Conservation (phyloP, 2,888 invertebrate species). For the Ormyrus labotus region DNA sequence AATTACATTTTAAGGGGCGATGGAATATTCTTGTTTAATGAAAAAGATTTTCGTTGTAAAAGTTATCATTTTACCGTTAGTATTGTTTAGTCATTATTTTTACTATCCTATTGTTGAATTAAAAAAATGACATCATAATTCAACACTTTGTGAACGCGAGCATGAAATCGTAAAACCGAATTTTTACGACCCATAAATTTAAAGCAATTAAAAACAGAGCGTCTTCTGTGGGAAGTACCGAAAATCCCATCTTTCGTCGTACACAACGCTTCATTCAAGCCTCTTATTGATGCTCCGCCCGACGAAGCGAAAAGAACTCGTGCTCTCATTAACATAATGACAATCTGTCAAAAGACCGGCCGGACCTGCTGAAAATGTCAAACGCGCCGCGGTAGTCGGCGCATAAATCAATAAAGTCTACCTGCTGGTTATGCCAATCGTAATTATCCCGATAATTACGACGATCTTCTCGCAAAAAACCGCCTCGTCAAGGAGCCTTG, state of each 20-base stretch:
- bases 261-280: constrained; percentile 1
- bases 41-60: no score
- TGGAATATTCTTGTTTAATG: no score
- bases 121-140: no score
- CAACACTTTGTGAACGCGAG: no score
- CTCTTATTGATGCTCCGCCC: constrained; percentile 13
- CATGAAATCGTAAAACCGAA: no score
- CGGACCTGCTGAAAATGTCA: constrained; percentile 46
- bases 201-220: no score
- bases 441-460: constrained; percentile 45
- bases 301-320: constrained; percentile 1
- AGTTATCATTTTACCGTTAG: no score
- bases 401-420: constrained; percentile 48
- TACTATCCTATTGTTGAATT: no score
- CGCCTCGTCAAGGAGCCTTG: background rate
- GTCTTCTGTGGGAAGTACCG: constrained; percentile 5
- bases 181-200: background rate
- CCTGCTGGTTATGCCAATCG: constrained; percentile 19
- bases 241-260: constrained; percentile 17
- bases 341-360: constrained; percentile 49
- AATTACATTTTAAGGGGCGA: no score
- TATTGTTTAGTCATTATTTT: no score
- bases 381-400: constrained; percentile 31
- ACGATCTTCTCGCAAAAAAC: constrained; percentile 1
- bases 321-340: constrained; percentile 55